Conservation (phyloP, 2,113 vertebrate species). For the Setophaga petechia region DNA sequence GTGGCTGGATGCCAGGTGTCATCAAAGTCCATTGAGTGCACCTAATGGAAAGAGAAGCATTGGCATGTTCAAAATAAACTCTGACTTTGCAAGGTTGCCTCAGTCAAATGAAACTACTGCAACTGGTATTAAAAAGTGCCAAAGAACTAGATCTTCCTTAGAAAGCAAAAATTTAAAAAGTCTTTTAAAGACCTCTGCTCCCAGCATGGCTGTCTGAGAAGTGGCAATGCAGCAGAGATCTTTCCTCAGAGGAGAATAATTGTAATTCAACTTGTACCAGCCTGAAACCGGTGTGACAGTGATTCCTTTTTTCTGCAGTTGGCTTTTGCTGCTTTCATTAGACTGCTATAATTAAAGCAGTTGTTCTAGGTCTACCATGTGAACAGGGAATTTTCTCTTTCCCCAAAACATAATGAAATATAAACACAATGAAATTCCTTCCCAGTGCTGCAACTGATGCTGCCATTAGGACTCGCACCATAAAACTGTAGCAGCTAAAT, state of each 20-base stretch:
- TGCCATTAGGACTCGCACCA: neutral
- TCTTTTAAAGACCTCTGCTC: neutral
- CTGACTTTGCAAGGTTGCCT: neutral
- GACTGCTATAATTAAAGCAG: neutral
- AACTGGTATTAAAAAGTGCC: neutral
- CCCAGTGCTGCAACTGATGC: neutral
- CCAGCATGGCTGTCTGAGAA: neutral
- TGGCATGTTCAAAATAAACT: neutral
- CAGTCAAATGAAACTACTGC: neutral
- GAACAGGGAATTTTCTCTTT: neutral
- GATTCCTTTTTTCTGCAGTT: neutral
- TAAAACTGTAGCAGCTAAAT: neutral
- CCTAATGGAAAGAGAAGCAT: conserved; percentile 63
- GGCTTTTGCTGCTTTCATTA: neutral
- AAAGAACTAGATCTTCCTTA: neutral
- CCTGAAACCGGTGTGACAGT: neutral
- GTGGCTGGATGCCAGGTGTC: conserved; percentile 97
- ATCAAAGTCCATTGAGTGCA: conserved; percentile 97
- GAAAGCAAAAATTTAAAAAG: neutral
- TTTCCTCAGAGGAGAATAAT: neutral
- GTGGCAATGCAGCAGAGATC: neutral
- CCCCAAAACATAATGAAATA: neutral
- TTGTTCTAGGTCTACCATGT: neutral
- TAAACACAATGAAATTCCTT: neutral
- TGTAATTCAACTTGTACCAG: neutral